Conservation (phyloP, 64 coral and sea anemone species). For the Montipora sp. region DNA sequence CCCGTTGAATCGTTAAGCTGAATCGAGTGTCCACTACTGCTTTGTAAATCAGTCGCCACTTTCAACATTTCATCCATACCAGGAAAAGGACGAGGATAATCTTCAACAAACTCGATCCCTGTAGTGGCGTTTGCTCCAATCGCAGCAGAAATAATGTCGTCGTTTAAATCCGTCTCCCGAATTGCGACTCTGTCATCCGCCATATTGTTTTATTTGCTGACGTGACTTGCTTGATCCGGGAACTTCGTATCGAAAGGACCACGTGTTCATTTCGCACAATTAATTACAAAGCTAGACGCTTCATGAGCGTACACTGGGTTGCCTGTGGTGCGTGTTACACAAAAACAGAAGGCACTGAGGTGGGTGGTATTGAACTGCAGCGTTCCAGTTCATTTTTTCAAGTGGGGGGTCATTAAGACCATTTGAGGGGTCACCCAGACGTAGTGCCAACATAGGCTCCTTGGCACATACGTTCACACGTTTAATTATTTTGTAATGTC, state of each 20-base stretch:
- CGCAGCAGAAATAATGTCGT: constrained; percentile 89
- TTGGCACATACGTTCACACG: no score
- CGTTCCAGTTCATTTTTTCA: no score
- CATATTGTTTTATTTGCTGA: constrained; percentile 76
- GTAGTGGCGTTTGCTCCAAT: constrained; percentile 91
- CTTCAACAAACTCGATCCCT: constrained; percentile 79
- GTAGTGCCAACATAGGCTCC: no score
- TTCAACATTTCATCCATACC: constrained; percentile 96
- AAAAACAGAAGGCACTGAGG: no score
- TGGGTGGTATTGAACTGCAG: no score
- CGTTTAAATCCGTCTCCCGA: constrained; percentile 93
- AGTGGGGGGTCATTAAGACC: no score
- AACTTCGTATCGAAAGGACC: constrained; percentile 2
- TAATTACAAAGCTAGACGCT: no score
- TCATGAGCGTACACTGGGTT: no score
- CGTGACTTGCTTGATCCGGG: constrained; percentile 73
- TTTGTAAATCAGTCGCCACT: constrained; percentile 90
- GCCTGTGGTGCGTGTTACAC: no score
- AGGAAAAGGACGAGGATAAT: constrained; percentile 77
- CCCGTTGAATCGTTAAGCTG: constrained; percentile 56
- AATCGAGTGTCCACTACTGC: constrained; percentile 38
- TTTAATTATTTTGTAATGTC: no score
- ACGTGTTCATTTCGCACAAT: background rate
- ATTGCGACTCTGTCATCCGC: constrained; percentile 68
- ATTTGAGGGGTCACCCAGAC: no score